Evolutionary conservation across 2,113 vertebrate species (phyloP), one percentile per base, ranked within the genome.

Genomic region (Cryptoleucopteryx plumbea): DNA sequence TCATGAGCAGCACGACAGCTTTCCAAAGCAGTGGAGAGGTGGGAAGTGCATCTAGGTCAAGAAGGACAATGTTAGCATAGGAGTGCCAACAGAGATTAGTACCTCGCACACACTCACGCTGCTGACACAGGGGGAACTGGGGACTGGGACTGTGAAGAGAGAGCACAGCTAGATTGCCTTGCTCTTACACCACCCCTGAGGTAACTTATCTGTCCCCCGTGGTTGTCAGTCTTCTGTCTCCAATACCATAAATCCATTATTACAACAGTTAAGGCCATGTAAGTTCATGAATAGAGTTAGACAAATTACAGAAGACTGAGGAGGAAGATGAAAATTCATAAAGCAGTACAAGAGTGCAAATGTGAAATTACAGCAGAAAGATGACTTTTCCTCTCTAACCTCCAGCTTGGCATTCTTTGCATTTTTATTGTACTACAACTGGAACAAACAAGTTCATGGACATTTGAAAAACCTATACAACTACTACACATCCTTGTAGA

Each of bases 391-490:
- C 36, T 61, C 21, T 81, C 73, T 63, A 73, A 94, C 61, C 23
- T 86, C 40, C 42, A 27, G 10, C 29, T 74, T 82, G 50, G 77
- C 71, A 75, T 85, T 96, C 55, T 71, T 80, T 86, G 55, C 52
- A 47, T 67, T 97, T 93, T 65, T 56, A 82, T 32, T 53, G 52
- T 38, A 67, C 42, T 43, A 73, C 5, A 25, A n/a, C 38, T 36
- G 21, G 18, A 75, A 85, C 52, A 82, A 86, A 66, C 31, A 88
- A 72, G 14, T 67, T 50, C 56, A 68, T 10, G 95, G 59, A 65
- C 55, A 80, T 80, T 96, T 96, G 88, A 90, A 80, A 94, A 91
- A 96, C 42, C 86, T 89, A 82, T 43, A 79, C 45, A 86, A 92
- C 63, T 89, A 81, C 42, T 87, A 82, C 6, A 17, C 20, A 21